phyloP scores from a whole-genome alignment of 2,113 vertebrate genomes.

The Neotoma lepida region DNA sequence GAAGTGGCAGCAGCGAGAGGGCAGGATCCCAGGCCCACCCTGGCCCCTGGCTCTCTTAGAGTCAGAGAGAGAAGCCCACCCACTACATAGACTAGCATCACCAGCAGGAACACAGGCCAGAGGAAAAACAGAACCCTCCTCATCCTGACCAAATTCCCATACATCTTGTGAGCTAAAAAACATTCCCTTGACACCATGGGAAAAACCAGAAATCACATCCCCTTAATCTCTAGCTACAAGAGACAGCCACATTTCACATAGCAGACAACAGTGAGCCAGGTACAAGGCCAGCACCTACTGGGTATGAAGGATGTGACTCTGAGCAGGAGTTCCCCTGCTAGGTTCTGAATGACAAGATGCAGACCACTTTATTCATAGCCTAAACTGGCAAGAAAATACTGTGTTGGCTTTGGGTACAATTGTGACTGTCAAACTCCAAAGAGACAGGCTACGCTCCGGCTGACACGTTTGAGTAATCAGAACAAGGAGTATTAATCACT shows the following conservation, averaged over 20 bases:
- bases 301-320: fast-evolving
- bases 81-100: background rate
- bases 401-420: background rate
- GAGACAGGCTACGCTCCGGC: background rate
- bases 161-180: background rate
- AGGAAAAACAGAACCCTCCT: background rate
- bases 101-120: background rate
- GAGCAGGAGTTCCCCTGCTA: background rate
- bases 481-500: fast-evolving
- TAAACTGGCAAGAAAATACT: background rate
- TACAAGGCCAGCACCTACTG: background rate
- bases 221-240: background rate
- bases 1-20: too few relatives aligned
- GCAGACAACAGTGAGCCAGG: background rate
- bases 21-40: background rate
- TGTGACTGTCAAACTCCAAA: background rate
- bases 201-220: background rate
- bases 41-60: too few relatives aligned
- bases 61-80: background rate
- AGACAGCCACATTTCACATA: background rate
- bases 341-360: background rate
- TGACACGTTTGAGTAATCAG: background rate
- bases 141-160: background rate
- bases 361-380: background rate
- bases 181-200: background rate